A percentile compares a stretch with the other conserved stretches of the same genome.
These are phyloP conservation scores for Agonopterix arenella DNA, from an alignment of 2,888 invertebrate species.

Conservation along the genomic window DNA sequence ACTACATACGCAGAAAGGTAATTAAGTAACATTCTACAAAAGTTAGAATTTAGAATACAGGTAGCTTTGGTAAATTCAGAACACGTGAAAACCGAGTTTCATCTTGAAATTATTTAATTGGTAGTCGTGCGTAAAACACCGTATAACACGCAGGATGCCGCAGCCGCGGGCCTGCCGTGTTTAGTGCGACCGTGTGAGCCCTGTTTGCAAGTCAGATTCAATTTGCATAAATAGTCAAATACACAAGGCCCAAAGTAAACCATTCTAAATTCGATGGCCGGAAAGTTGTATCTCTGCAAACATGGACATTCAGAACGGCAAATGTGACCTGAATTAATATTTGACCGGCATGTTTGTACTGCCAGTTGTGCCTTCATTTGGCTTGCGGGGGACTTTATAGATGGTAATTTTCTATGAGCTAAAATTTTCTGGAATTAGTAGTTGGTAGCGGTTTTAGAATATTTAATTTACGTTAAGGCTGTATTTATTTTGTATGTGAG, in stretches of 20 bases:
- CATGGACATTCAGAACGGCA: slow-evolving; percentile 55
- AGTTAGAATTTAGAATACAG: no score
- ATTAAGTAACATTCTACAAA: no score
- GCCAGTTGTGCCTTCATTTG: slow-evolving; percentile 53
- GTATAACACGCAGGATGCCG: slow-evolving; percentile 25
- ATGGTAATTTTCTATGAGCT: slow-evolving; percentile 53
- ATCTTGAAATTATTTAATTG: slow-evolving; percentile 22
- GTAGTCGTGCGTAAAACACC: slow-evolving; percentile 35
- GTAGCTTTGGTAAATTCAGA: no score
- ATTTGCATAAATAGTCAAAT: slow-evolving; percentile 68
- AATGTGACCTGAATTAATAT: slow-evolving; percentile 74
- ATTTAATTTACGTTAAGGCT: slow-evolving; percentile 26
- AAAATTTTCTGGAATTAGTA: slow-evolving; percentile 49
- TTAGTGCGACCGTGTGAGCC: slow-evolving; percentile 22
- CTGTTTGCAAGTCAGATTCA: slow-evolving; percentile 48
- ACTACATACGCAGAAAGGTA: no score
- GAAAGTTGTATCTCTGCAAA: slow-evolving; percentile 69
- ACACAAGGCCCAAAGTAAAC: slow-evolving; percentile 58
- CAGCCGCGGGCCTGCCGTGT: slow-evolving; percentile 22
- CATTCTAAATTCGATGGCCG: slow-evolving; percentile 62
- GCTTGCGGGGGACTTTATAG: slow-evolving; percentile 40
- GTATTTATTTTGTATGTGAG: neutral
- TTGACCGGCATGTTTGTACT: slow-evolving; percentile 52
- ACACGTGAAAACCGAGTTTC: neutral
- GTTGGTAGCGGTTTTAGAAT: slow-evolving; percentile 30